A percentile compares a stretch with the other conserved stretches of the same genome.
These are phyloP conservation scores for Dolichotis patagonum DNA, from an alignment of 2,113 vertebrate genomes.

Conservation along the genomic window DNA sequence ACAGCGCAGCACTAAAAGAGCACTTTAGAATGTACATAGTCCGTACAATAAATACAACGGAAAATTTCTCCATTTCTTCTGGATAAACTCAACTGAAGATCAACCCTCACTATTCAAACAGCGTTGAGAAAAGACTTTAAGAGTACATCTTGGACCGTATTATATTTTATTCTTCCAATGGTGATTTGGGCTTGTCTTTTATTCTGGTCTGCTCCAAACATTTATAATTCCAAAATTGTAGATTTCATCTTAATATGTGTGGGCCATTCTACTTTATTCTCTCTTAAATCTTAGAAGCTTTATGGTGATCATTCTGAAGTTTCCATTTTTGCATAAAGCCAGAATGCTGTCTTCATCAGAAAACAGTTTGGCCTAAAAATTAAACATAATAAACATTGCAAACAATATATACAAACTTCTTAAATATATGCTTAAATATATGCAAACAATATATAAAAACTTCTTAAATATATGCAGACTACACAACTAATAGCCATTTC, in stretches of 20 bases:
- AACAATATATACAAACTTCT: slow-evolving; percentile 85
- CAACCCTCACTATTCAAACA: slow-evolving; percentile 85
- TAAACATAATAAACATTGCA: background rate
- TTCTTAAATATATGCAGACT: slow-evolving; percentile 86
- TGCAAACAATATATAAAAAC: slow-evolving; percentile 83
- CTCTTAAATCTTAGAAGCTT: slow-evolving; percentile 87
- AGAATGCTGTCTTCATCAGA: slow-evolving; percentile 88
- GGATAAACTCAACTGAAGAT: slow-evolving; percentile 91
- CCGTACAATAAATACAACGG: slow-evolving; percentile 90
- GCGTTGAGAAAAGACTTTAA: slow-evolving; percentile 84
- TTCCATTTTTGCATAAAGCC: slow-evolving; percentile 88
- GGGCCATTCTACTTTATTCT: slow-evolving; percentile 86
- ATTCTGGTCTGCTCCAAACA: slow-evolving; percentile 88
- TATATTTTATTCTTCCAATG: slow-evolving; percentile 86
- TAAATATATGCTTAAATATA: slow-evolving; percentile 83
- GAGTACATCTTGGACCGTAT: slow-evolving; percentile 90
- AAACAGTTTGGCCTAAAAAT: slow-evolving; percentile 72
- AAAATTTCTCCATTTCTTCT: slow-evolving; percentile 92
- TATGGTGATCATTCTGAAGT: slow-evolving; percentile 87
- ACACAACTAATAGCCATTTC: slow-evolving; percentile 83
- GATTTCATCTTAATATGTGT: slow-evolving; percentile 87
- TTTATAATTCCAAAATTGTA: slow-evolving; percentile 87
- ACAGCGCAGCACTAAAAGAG: background rate
- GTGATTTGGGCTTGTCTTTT: slow-evolving; percentile 82
- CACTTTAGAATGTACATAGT: slow-evolving; percentile 82